These are phyloP conservation scores for Pachyrhynchus sulphureomaculatus DNA, from an alignment of 1,140 invertebrate genomes.

Conservation along the genomic window DNA sequence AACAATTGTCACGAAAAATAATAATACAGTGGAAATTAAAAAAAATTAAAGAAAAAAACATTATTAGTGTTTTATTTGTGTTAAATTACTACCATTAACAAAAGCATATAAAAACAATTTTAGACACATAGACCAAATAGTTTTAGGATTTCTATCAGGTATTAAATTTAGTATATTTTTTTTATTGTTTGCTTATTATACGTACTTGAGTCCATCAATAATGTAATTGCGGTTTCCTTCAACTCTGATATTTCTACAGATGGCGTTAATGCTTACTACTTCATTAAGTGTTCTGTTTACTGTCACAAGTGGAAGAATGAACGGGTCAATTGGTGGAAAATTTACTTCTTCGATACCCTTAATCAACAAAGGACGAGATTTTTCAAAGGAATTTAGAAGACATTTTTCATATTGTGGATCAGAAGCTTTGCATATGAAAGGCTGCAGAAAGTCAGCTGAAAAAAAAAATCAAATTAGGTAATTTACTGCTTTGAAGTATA, in stretches of 20 bases:
- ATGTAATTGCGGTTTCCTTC: slow-evolving; percentile 62
- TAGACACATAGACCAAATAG: too few relatives aligned
- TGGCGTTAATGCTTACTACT: slow-evolving; percentile 64
- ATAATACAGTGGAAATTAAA: too few relatives aligned
- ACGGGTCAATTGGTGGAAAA: slow-evolving; percentile 65
- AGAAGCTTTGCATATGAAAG: slow-evolving; percentile 57
- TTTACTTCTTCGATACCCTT: slow-evolving; percentile 66
- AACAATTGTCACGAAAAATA: too few relatives aligned
- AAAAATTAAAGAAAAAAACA: too few relatives aligned
- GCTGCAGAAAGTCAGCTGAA: slow-evolving; percentile 59
- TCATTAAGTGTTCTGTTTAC: slow-evolving; percentile 65
- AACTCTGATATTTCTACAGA: slow-evolving; percentile 64
- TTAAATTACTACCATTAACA: too few relatives aligned
- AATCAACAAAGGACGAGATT: slow-evolving; percentile 57
- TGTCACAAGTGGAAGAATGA: slow-evolving; percentile 61
- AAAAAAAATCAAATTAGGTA: too few relatives aligned
- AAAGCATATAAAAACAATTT: too few relatives aligned
- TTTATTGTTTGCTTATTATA: too few relatives aligned
- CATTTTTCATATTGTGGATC: slow-evolving; percentile 64
- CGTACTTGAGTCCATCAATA: slow-evolving; percentile 65
- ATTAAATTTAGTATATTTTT: too few relatives aligned
- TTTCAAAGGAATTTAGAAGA: slow-evolving; percentile 58
- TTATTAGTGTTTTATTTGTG: too few relatives aligned
- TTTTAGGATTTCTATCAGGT: too few relatives aligned
- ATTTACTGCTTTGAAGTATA: too few relatives aligned